Evolutionary conservation across 2,888 invertebrate genomes (phyloP), one percentile per base, ranked within the genome.

Genomic region (Sphaerophoria rueppellii): DNA sequence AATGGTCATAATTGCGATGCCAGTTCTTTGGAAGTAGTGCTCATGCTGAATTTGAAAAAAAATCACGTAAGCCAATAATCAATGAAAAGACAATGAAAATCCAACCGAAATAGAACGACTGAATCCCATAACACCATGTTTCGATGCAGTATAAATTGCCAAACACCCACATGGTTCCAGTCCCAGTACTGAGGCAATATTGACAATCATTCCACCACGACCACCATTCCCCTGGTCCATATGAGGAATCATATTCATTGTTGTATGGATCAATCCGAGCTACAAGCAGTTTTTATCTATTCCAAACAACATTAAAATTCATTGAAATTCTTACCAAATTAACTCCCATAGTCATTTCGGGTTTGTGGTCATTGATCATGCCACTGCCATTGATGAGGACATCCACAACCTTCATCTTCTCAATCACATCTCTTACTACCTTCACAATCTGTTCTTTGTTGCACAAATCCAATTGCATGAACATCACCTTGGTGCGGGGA

Each of bases 241-340:
- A 50, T 90, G 88, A n/a, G 89, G 87, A 35, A 91, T 87, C 6
- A 88, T 90, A 71, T 88, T 89, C 86, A 90, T 85, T 0, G 90
- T 91, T 7, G 91, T 89, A 0, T 91, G 90, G n/a, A 91, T 90
- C 14, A 91, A 35, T 4, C 91, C 92, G 89, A 89, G 89, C 92
- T 92, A 87, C 4, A 70, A 70, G 4, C 7, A 6, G 2, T 37
- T 46, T 35, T 12, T 63, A 43, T 0, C 9, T 11, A 43, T 4
- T 50, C 4, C 12, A 0, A 24, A 9, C 0, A 43, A 12, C 7
- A 2, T 57, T 14, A 4, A 14, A 37, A 7, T 24, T 24, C 24
- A 4, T 52, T 14, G 32, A 40, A 11, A 11, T 50, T 65, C 78
- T 61, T 92, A 94, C 93, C 82, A 94, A 93, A 14, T 92, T 88